These are phyloP conservation scores for Ylistrum balloti DNA, from an alignment of 1,140 invertebrate species.

Conservation along the genomic window DNA sequence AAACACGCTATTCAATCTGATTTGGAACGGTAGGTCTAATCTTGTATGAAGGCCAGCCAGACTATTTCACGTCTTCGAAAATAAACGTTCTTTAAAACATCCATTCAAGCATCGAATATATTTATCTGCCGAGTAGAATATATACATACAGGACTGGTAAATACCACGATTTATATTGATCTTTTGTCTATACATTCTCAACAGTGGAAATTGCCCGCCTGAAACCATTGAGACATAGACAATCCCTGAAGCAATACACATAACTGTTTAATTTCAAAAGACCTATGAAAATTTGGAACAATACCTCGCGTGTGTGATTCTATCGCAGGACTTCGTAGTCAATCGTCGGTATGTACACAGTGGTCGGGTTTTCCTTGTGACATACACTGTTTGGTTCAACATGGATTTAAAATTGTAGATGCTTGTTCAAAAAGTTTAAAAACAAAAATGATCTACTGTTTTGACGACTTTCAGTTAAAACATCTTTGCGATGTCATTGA, in stretches of 20 bases:
- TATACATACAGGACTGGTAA: background rate
- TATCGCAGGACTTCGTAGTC: background rate
- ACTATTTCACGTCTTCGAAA: background rate
- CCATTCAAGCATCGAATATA: background rate
- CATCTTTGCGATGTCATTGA: slow-evolving; percentile 28
- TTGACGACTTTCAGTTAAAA: slow-evolving; percentile 27
- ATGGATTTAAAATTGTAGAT: background rate
- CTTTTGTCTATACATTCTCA: background rate
- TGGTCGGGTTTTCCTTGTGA: background rate
- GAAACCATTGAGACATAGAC: background rate
- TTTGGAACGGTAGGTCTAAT: background rate
- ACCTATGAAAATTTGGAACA: background rate
- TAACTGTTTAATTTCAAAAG: slow-evolving; percentile 36
- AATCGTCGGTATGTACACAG: background rate
- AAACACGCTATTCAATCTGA: background rate
- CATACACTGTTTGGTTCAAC: background rate
- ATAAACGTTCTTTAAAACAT: background rate
- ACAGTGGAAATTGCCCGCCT: background rate
- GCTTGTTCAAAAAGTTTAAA: background rate
- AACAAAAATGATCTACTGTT: slow-evolving; percentile 15
- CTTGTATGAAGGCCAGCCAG: background rate
- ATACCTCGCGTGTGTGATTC: background rate
- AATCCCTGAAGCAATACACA: background rate
- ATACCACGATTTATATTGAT: background rate
- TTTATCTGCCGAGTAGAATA: background rate